phyloP scores from a whole-genome alignment of 2,113 vertebrate genomes.

The Phycodurus eques region DNA sequence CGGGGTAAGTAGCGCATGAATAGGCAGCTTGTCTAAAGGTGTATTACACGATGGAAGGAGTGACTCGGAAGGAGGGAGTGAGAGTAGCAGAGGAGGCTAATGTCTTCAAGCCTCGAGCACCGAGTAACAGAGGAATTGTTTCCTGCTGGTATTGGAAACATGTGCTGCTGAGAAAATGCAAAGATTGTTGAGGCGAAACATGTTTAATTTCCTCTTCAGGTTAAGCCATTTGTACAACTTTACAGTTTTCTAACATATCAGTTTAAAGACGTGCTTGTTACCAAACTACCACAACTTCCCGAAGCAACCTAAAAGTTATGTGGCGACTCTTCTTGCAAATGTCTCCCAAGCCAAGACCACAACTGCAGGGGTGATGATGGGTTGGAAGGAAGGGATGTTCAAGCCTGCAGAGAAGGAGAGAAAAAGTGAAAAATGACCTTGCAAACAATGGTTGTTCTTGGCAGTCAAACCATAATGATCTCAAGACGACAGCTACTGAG shows the following conservation, averaged over 20 bases:
- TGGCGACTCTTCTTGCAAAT: conserved; percentile 18
- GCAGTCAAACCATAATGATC: conserved; percentile 22
- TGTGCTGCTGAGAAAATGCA: conserved; percentile 30
- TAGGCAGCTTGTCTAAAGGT: conserved; percentile 56
- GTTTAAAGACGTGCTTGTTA: conserved; percentile 4
- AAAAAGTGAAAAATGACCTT: conserved; percentile 39
- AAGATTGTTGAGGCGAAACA: conserved; percentile 29
- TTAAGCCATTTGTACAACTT: conserved; percentile 12
- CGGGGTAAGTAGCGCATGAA: conserved; percentile 40
- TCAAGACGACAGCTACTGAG: neutral
- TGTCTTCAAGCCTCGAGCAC: conserved; percentile 39
- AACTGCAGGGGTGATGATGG: conserved; percentile 33
- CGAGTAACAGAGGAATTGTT: conserved; percentile 23
- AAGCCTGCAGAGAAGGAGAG: conserved; percentile 21
- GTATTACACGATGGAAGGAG: conserved; percentile 58
- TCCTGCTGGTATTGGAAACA: conserved; percentile 30
- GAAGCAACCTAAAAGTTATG: conserved; percentile 5
- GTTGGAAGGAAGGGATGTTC: conserved; percentile 33
- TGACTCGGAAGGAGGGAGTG: conserved; percentile 32
- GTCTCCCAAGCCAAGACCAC: conserved; percentile 36
- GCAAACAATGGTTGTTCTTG: conserved; percentile 20
- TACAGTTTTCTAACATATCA: conserved; percentile 7
- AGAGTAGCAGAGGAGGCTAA: conserved; percentile 24
- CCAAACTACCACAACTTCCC: conserved; percentile 2
- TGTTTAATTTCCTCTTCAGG: conserved; percentile 37